These are phyloP conservation scores for Syrrhaptes paradoxus DNA, from an alignment of 2,113 vertebrate genomes.

Conservation along the genomic window DNA sequence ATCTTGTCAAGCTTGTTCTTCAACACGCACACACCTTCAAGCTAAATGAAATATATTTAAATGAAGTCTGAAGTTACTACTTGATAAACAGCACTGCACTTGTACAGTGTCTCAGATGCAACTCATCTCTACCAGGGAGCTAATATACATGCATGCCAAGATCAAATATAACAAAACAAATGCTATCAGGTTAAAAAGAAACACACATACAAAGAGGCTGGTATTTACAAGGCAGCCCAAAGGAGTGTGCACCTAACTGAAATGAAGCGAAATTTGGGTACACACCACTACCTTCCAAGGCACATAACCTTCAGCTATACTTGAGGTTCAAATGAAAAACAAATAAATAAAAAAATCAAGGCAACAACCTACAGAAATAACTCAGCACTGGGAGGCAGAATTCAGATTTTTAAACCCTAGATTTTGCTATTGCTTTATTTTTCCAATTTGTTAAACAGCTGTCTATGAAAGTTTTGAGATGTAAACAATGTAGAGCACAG, in stretches of 20 bases:
- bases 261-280: neutral
- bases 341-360: neutral
- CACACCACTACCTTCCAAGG: neutral
- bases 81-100: conserved; percentile 50
- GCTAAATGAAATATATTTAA: conserved; percentile 60
- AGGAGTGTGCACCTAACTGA: neutral
- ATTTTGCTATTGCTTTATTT: neutral
- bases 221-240: neutral
- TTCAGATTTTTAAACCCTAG: neutral
- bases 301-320: conserved; percentile 8
- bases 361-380: neutral
- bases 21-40: conserved; percentile 29
- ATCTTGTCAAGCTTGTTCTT: conserved; percentile 53
- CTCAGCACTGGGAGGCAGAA: neutral
- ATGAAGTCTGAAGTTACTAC: conserved; percentile 44
- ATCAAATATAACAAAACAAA: conserved; percentile 41
- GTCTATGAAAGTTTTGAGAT: neutral
- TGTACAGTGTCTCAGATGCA: conserved; percentile 23
- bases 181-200: neutral
- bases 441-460: neutral
- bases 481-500: neutral
- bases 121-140: conserved; percentile 44
- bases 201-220: neutral
- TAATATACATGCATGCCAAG: conserved; percentile 23
- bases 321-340: conserved; percentile 5